These are phyloP conservation scores for Orientallactaga bullata DNA, from an alignment of 2,113 vertebrate species.

Conservation along the genomic window DNA sequence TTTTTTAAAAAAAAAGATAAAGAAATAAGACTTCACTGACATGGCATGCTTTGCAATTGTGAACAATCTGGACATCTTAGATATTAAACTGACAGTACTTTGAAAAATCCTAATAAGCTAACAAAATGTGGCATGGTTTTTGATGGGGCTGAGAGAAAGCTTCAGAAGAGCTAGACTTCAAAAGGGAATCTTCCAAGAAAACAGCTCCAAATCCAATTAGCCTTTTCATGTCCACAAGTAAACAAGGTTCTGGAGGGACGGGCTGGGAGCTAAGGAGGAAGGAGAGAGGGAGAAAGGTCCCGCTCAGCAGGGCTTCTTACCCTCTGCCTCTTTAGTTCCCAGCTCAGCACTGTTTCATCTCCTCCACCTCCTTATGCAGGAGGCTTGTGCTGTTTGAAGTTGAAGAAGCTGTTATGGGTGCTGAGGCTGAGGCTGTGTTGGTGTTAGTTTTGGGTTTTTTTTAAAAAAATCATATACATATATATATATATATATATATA, in stretches of 20 bases:
- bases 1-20: neutral
- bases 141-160: neutral
- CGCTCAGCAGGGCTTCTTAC: neutral
- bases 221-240: constrained; percentile 17
- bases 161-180: constrained; percentile 25
- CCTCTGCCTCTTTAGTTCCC: neutral
- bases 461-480: too few relatives aligned
- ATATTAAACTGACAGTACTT: neutral
- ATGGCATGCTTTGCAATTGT: neutral
- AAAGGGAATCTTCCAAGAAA: constrained; percentile 47
- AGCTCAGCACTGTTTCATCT: too few relatives aligned
- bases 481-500: too few relatives aligned
- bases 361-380: too few relatives aligned
- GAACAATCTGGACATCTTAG: neutral
- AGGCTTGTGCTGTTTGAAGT: too few relatives aligned
- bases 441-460: too few relatives aligned
- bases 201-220: constrained; percentile 25
- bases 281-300: neutral
- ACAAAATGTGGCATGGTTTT: neutral
- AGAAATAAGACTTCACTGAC: neutral
- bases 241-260: neutral
- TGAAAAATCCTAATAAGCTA: constrained; percentile 2
- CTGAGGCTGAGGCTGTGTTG: too few relatives aligned
- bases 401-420: too few relatives aligned
- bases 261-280: neutral